Conservation (phyloP, 1,140 invertebrate genomes). For the Drosophila littoralis region DNA sequence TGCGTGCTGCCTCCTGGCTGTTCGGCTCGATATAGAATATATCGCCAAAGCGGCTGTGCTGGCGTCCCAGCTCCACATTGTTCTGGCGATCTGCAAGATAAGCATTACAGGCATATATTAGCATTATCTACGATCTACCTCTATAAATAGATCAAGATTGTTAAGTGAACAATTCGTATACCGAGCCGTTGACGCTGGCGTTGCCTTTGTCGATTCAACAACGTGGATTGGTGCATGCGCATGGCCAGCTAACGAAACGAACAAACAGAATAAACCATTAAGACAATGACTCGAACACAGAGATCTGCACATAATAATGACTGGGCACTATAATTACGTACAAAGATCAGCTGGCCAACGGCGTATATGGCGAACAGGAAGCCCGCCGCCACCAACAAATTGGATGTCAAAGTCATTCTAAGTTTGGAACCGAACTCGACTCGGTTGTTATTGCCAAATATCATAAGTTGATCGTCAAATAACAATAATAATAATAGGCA, state of each 20-base stretch:
- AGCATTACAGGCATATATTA: not conserved
- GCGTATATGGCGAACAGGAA: conserved; percentile 55
- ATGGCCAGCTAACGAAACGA: conserved; percentile 62
- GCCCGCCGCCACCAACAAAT: conserved; percentile 54
- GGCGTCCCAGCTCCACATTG: conserved; percentile 60
- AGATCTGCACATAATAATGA: not conserved
- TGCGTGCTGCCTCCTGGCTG: conserved; percentile 71
- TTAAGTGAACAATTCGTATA: not conserved
- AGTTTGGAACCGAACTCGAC: conserved; percentile 30
- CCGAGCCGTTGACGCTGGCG: conserved; percentile 31
- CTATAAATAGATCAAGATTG: not conserved
- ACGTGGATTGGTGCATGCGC: conserved; percentile 56
- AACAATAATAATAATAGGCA: conserved; percentile 21
- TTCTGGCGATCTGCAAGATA: conserved; percentile 75
- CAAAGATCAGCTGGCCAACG: conserved; percentile 58
- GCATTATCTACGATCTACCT: not conserved
- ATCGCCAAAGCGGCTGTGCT: conserved; percentile 61
- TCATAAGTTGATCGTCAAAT: conserved; percentile 16
- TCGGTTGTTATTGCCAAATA: conserved; percentile 30
- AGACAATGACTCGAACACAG: not conserved
- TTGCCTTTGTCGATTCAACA: conserved; percentile 41
- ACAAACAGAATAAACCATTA: conserved; percentile 36
- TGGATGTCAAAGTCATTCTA: conserved; percentile 56
- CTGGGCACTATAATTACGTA: conserved; percentile 43
- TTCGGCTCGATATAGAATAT: conserved; percentile 78